phyloP scores from a whole-genome alignment of 1,140 invertebrate species.

The Pollicipes pollicipes region DNA sequence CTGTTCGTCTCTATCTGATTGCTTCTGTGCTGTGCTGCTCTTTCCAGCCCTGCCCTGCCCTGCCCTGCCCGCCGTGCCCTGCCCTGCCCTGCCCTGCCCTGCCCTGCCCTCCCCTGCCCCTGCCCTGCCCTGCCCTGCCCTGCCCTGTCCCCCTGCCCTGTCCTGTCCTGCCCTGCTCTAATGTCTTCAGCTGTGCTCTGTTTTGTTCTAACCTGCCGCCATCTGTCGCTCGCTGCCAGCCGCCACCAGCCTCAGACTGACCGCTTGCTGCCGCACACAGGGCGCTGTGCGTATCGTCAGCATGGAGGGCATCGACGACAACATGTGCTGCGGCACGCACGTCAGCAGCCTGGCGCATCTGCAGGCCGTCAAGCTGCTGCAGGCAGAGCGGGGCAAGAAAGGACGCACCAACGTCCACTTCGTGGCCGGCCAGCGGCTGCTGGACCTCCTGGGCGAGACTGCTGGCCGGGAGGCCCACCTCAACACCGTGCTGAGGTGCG shows the following conservation, averaged over 20 bases:
- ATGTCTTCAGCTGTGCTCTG: too few species aligned
- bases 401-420: conserved; percentile 50
- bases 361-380: conserved; percentile 53
- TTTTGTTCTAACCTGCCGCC: too few species aligned
- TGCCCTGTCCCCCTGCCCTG: too few species aligned
- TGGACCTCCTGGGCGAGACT: conserved; percentile 17
- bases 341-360: conserved; percentile 55
- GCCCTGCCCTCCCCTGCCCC: too few species aligned
- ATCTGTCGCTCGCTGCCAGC: too few species aligned
- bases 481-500: not conserved
- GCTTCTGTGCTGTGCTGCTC: too few species aligned
- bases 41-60: too few species aligned
- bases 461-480: not conserved
- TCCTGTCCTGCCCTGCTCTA: too few species aligned
- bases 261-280: conserved; percentile 28
- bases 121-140: too few species aligned
- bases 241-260: conserved; percentile 25
- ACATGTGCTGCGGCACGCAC: conserved; percentile 75
- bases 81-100: too few species aligned
- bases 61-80: too few species aligned
- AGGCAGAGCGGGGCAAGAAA: conserved; percentile 51
- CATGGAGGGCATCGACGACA: conserved; percentile 48
- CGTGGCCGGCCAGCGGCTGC: conserved; percentile 46
- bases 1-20: too few species aligned
- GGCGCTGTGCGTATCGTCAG: conserved; percentile 42